Conservation (phyloP, 1,140 invertebrate genomes). For the Heterodera carotae region DNA sequence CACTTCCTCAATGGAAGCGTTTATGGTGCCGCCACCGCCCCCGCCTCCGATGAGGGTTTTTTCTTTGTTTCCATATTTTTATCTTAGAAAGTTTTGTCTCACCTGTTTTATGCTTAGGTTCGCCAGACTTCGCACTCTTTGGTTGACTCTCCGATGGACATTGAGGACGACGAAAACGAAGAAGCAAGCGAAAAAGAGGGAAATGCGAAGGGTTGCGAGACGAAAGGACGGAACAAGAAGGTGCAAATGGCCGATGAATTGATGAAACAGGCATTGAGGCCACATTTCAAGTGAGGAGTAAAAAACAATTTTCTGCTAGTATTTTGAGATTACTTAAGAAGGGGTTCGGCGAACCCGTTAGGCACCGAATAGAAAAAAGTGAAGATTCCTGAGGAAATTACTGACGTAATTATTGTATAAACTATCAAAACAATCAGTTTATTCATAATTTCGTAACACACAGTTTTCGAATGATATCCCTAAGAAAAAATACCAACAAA, state of each 20-base stretch:
- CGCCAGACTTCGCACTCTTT: background rate
- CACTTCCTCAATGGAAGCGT: background rate
- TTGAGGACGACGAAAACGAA: conserved; percentile 32
- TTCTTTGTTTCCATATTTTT: background rate
- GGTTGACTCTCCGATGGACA: conserved; percentile 39
- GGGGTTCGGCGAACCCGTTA: too few relatives aligned
- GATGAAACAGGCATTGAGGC: conserved; percentile 39
- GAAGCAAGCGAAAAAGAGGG: background rate
- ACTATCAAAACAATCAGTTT: too few relatives aligned
- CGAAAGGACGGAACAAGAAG: conserved; percentile 26
- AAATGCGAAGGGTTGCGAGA: conserved; percentile 12
- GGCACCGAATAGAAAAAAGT: too few relatives aligned
- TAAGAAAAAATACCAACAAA: too few relatives aligned
- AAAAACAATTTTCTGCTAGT: too few relatives aligned
- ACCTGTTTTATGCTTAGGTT: background rate
- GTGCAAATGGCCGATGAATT: conserved; percentile 35
- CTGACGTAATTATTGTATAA: too few relatives aligned
- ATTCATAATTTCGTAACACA: too few relatives aligned
- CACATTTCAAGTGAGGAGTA: conserved; percentile 31
- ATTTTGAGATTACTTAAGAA: too few relatives aligned
- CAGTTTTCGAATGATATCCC: too few relatives aligned
- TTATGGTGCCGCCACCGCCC: conserved; percentile 26
- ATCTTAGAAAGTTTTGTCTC: background rate
- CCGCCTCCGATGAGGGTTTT: conserved; percentile 9
- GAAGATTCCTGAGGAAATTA: too few relatives aligned